Base-by-base conservation (phyloP, 2,797 vertebrate species). In the Molossus alvarezi region DNA sequence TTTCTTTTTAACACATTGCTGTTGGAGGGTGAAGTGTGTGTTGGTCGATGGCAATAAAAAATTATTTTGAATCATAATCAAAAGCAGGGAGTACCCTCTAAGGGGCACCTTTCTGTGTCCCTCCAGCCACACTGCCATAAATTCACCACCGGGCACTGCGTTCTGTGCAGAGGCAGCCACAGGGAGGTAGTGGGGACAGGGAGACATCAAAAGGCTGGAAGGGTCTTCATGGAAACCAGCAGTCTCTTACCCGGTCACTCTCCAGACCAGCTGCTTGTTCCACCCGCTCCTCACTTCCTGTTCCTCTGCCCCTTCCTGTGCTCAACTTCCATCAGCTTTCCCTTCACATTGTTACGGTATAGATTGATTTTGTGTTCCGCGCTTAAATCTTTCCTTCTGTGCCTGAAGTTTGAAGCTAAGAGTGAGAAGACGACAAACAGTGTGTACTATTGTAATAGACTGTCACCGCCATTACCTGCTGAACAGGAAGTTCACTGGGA, bases 161-260 rank as follows among this genome's bases (percentile, higher is more conserved):
- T 37, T 75, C 1, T 10, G 3, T 25, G 2, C 25, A 9, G 12
- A 13, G 21, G 29, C 37, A 58, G 57, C 69, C 45, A n/a, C 10
- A 2, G 45, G 57, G 73, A n/a, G 20, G 20, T 51, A 9, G 17
- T 53, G 17, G 17, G 14, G 65, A 0, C 0, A 0, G 29, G 60
- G 20, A 37, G 72, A 72, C n/a, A 23, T 9, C 53, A 60, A 17
- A 45, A 45, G 53, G 25, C 62, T 33, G 20, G 79, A 18, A 33
- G 27, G n/a, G 6, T 69, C 71, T 75, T 67, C 55, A 37, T 37
- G 72, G 58, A 84, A 77, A 58, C 69, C 41, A 53, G 41, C 29
- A 18, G 3, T 81, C 15, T 13, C 41, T 73, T 21, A 15, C 69
- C 41, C 2, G 71, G 53, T 75, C 33, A 25, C 20, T 29, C 48